These are phyloP conservation scores for Cepaea nemoralis DNA, from an alignment of 1,140 invertebrate species.

Conservation along the genomic window DNA sequence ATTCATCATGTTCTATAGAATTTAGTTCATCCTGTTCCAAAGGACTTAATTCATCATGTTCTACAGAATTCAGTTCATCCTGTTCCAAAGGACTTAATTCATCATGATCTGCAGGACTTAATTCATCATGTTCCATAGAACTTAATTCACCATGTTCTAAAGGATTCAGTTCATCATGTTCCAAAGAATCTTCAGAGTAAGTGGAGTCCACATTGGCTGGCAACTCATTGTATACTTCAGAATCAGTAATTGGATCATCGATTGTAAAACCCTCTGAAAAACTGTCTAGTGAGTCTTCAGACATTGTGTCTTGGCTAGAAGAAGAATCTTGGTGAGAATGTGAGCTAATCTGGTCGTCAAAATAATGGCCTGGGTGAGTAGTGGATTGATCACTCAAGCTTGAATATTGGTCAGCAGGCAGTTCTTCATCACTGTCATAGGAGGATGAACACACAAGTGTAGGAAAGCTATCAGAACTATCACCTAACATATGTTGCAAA, in stretches of 20 bases:
- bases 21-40: too few species aligned
- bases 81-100: too few species aligned
- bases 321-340: background rate
- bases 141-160: too few species aligned
- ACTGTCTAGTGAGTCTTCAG: background rate
- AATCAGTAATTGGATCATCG: background rate
- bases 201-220: background rate
- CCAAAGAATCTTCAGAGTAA: slow-evolving; percentile 15
- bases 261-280: background rate
- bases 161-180: background rate
- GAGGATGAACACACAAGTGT: background rate
- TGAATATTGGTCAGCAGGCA: background rate
- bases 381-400: background rate
- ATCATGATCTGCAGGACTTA: too few species aligned
- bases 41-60: too few species aligned
- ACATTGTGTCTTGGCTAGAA: background rate
- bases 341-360: background rate
- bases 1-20: too few species aligned
- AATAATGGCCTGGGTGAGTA: background rate
- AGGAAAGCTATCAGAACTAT: background rate
- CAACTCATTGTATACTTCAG: background rate
- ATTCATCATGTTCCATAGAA: too few species aligned
- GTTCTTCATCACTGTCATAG: background rate
- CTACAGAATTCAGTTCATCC: too few species aligned
- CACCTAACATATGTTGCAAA: background rate